phyloP scores from a whole-genome alignment of 37 sponge, comb jelly and placozoan genomes.

The Aplysina aerophoba region DNA sequence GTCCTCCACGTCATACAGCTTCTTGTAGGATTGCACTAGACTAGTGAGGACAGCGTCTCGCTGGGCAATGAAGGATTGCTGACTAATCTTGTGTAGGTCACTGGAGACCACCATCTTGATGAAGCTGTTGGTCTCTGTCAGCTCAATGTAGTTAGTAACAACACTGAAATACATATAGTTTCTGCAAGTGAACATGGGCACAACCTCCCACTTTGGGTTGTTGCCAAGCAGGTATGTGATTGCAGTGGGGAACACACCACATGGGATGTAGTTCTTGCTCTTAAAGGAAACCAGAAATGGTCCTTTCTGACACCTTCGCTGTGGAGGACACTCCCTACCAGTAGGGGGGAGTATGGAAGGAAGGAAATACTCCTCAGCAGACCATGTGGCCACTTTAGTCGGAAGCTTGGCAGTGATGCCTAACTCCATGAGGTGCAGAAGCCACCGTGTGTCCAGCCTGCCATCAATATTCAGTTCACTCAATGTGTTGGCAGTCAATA shows the following conservation, averaged over 20 bases:
- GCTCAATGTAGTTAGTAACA: background rate
- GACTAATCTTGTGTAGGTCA: background rate
- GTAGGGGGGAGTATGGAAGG: background rate
- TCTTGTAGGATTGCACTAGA: background rate
- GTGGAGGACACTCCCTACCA: background rate
- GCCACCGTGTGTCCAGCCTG: background rate
- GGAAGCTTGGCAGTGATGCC: slow-evolving; percentile 5
- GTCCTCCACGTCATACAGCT: slow-evolving; percentile 18
- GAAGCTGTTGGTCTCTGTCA: slow-evolving; percentile 23
- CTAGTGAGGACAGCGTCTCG: slow-evolving; percentile 1
- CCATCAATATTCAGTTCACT: background rate
- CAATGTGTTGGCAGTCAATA: background rate
- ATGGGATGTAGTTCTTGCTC: slow-evolving; percentile 25
- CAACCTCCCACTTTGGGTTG: background rate
- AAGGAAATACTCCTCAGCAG: background rate
- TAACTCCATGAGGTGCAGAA: background rate
- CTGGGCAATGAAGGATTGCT: background rate
- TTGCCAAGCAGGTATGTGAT: background rate
- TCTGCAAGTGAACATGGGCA: background rate
- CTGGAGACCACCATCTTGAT: slow-evolving; percentile 26
- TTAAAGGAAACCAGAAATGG: background rate
- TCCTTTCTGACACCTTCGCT: background rate
- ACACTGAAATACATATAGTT: background rate
- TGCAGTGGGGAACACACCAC: slow-evolving; percentile 4
- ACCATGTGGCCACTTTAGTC: background rate